Percentiles rank a stretch among this genome's conserved stretches.
Evolutionary conservation across 1,140 invertebrate genomes (phyloP).

Genomic region (Teleopsis dalmanni): DNA sequence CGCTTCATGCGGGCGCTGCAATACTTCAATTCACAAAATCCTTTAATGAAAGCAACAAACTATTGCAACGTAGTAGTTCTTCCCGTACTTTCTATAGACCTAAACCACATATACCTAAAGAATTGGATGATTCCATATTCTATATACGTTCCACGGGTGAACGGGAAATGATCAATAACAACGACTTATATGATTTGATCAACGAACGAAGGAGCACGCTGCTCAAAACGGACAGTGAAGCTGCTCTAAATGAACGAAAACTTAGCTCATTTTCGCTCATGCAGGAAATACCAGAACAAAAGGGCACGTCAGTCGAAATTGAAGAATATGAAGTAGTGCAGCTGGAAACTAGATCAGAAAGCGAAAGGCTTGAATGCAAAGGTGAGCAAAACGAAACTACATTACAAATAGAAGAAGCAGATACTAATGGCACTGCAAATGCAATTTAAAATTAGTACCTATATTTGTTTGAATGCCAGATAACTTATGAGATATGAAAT

Average conservation of each 20-base stretch:
- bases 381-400: background rate
- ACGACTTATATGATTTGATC: constrained; percentile 42
- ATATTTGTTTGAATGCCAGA: too few species aligned
- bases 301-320: background rate
- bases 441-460: too few species aligned
- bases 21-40: background rate
- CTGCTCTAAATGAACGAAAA: constrained; percentile 31
- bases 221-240: constrained; percentile 36
- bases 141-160: constrained; percentile 26
- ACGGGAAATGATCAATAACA: constrained; percentile 15
- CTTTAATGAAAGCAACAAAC: constrained; percentile 8
- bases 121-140: constrained; percentile 36
- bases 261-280: constrained; percentile 9
- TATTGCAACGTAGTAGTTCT: constrained; percentile 33
- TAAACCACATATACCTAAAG: constrained; percentile 24
- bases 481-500: too few species aligned
- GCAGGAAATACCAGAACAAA: constrained; percentile 8
- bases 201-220: constrained; percentile 35
- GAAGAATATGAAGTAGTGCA: constrained; percentile 1
- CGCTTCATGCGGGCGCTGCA: constrained; percentile 11
- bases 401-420: background rate
- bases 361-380: background rate
- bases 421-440: too few species aligned
- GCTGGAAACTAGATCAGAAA: too few species aligned
- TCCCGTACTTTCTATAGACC: constrained; percentile 38